These are phyloP conservation scores for Poeciliopsis turrubarensis DNA, from an alignment of 2,113 vertebrate genomes.

Conservation along the genomic window DNA sequence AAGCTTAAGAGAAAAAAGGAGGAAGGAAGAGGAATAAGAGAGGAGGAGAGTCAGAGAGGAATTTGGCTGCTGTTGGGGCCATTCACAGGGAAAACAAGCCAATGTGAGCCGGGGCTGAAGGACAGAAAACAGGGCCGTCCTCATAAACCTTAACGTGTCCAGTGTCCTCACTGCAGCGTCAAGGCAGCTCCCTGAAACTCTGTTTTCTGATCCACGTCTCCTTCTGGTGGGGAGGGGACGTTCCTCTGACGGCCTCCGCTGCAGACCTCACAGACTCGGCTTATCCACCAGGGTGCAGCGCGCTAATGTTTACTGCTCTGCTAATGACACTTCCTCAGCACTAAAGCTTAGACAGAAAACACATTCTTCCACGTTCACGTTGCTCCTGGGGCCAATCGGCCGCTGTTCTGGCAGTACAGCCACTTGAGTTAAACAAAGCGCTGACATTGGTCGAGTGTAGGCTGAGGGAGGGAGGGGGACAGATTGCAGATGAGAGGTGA, in stretches of 20 bases:
- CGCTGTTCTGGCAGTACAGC: not conserved
- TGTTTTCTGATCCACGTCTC: no score
- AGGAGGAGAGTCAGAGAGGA: slow-evolving; percentile 15
- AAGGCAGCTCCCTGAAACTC: no score
- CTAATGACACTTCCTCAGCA: slow-evolving; percentile 24
- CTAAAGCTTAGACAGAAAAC: slow-evolving; percentile 25
- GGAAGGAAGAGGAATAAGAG: not conserved
- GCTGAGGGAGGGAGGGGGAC: not conserved
- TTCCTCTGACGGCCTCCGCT: not conserved
- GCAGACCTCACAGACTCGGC: slow-evolving; percentile 3
- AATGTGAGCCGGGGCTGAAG: slow-evolving; percentile 41
- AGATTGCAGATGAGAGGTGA: not conserved
- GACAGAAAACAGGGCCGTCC: slow-evolving; percentile 53
- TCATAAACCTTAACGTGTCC: not conserved
- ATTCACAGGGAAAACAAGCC: slow-evolving; percentile 61
- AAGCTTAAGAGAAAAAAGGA: slow-evolving; percentile 51
- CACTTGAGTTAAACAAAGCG: not conserved
- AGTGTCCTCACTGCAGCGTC: no score
- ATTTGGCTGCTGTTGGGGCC: slow-evolving; percentile 47
- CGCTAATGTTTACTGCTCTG: slow-evolving; percentile 21
- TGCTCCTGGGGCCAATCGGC: not conserved
- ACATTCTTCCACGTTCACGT: not conserved
- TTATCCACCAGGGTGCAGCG: slow-evolving; percentile 21
- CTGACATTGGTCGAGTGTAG: not conserved
- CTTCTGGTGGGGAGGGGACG: no score